Base-by-base conservation (phyloP, 2,113 vertebrate species). In the Damaliscus lunatus region DNA sequence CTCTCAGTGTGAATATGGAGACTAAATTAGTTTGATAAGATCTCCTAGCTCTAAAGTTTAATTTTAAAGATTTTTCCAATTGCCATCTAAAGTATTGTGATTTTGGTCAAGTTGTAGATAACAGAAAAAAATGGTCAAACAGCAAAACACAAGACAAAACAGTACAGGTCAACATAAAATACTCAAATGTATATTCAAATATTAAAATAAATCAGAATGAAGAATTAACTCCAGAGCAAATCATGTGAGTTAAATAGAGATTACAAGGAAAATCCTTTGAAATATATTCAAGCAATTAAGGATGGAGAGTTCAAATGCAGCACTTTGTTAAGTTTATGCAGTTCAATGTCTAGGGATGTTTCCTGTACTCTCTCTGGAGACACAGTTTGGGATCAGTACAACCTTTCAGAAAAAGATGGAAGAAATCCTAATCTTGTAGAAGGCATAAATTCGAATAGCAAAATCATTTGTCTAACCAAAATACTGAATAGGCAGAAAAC, bases 391-490 rank as follows among this genome's bases (percentile, higher is more conserved):
- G 40, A 31, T 60, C 8, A 52, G 25, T 53, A 90, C 12, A 90
- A 25, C 3, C 36, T 50, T 86, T 59, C 13, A 94, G 57, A 84
- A 95, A 17, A 90, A 27, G 3, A 67, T 11, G 4, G 7, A 87
- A 96, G 82, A 89, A 92, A 95, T 82, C 11, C 67, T 81, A 83
- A 91, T 85, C 46, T 50, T 92, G 59, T 15, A 17, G 46, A 94
- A 95, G 12, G 17, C 62, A 93, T 46, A 88, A 84, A 60, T n/a
- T 25, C 83, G 16, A 84, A 96, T 3, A 55, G 29, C 29, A 91
- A 96, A 96, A 91, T 85, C 13, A 80, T 82, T 6, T 93, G 14
- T 57, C 40, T 93, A 97, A 82, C 52, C 43, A 81, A 94, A 96
- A 96, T 43, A 91, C 11, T 83, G 2, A 8, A 31, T 12, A 92